Percentiles rank a stretch among this genome's conserved stretches.
phyloP scores from a whole-genome alignment of 2,113 vertebrate genomes.

The Otis tarda region DNA sequence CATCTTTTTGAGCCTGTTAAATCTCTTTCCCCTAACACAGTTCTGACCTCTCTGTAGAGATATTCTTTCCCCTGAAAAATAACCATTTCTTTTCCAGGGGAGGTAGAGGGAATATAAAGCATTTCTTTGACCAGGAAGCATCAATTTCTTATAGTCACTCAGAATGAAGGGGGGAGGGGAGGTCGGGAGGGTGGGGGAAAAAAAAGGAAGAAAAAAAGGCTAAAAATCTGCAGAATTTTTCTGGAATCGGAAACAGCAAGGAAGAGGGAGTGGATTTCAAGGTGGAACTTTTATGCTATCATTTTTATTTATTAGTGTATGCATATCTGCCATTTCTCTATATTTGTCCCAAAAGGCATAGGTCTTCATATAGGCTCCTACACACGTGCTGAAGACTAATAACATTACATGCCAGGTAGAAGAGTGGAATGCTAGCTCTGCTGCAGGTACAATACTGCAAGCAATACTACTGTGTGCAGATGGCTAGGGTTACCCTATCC shows the following conservation, averaged over 20 bases:
- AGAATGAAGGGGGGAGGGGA: not conserved
- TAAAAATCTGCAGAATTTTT: not conserved
- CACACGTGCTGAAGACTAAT: not conserved
- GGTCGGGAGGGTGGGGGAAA: too few species aligned
- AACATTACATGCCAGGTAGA: not conserved
- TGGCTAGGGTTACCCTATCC: not conserved
- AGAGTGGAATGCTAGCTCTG: not conserved
- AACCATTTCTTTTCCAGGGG: not conserved
- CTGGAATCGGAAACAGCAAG: not conserved
- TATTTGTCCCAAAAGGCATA: not conserved
- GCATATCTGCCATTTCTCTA: not conserved
- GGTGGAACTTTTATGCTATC: not conserved
- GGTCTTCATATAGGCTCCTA: not conserved
- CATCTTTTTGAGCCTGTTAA: not conserved
- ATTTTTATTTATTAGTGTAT: not conserved
- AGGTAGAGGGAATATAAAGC: not conserved
- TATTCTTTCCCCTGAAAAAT: not conserved
- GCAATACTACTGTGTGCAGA: not conserved
- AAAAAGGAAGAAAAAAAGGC: not conserved
- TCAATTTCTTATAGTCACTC: not conserved
- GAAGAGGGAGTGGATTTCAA: not conserved
- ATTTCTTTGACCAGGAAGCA: not conserved
- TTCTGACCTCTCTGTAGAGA: not conserved
- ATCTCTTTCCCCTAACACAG: not conserved
- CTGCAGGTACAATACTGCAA: not conserved